phyloP scores from a whole-genome alignment of 2,797 vertebrate genomes.

The Buphagus erythrorhynchus region DNA sequence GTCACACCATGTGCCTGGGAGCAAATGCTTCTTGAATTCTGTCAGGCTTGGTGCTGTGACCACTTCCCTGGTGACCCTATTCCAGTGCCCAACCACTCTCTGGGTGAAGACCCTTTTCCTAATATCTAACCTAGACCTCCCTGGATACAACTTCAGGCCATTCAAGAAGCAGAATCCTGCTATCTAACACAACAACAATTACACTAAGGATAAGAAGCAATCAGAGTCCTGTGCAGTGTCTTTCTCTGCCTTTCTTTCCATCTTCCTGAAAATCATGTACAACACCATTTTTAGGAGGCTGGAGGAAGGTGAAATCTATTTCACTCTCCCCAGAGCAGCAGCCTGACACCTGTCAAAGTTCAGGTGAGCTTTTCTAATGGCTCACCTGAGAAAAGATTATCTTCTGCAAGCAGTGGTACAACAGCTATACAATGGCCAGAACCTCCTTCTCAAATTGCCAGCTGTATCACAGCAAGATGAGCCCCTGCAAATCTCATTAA shows the following conservation, averaged over 20 bases:
- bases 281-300: neutral
- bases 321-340: neutral
- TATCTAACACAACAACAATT: neutral
- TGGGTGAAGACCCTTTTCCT: neutral
- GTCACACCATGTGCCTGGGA: neutral
- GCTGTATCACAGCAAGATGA: neutral
- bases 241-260: neutral
- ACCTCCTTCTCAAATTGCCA: neutral
- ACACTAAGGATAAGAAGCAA: neutral
- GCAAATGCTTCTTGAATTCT: neutral
- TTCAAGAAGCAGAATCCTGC: neutral
- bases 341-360: neutral
- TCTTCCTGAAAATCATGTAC: neutral
- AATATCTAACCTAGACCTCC: neutral
- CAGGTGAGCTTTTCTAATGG: neutral
- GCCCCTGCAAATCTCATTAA: neutral
- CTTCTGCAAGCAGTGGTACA: neutral
- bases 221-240: rapidly evolving
- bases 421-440: neutral
- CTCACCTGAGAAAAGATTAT: neutral
- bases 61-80: neutral
- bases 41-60: neutral
- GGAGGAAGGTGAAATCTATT: neutral
- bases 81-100: neutral
- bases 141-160: neutral